Evolutionary conservation across 2,797 vertebrate genomes (phyloP).

Genomic region (Phataginus tetradactyla): DNA sequence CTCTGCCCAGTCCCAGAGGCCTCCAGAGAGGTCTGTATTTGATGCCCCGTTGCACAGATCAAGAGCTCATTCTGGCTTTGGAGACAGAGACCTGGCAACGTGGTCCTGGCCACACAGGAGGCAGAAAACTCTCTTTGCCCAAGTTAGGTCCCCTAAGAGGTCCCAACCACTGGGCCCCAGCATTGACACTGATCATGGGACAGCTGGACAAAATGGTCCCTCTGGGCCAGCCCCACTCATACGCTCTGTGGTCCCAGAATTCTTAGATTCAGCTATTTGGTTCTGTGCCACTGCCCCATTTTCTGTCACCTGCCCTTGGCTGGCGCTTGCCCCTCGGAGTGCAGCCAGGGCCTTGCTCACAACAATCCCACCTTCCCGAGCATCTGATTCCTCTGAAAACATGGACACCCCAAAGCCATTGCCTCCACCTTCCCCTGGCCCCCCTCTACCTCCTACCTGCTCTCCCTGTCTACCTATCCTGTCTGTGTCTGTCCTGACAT

Average conservation of each 20-base stretch:
- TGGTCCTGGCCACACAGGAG: neutral
- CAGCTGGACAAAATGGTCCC: neutral
- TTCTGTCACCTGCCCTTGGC: neutral
- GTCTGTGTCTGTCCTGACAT: constrained; percentile 26
- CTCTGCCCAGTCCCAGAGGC: neutral
- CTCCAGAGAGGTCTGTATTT: rapidly evolving
- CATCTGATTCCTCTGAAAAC: neutral
- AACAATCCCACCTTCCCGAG: rapidly evolving
- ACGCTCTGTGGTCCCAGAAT: neutral
- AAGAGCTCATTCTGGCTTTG: neutral
- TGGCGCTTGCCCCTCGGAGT: rapidly evolving
- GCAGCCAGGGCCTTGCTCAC: neutral
- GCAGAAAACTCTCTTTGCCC: neutral
- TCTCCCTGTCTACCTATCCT: neutral
- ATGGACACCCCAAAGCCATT: neutral
- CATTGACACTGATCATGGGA: rapidly evolving
- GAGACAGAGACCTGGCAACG: neutral
- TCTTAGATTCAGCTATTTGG: neutral
- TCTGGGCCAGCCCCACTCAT: no score
- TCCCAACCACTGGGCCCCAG: neutral
- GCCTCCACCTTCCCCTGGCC: neutral
- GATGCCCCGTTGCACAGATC: rapidly evolving
- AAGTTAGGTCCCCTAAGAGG: neutral
- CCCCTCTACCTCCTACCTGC: neutral
- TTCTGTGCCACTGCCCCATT: neutral